These are phyloP conservation scores for Drosophila macrospina DNA, from an alignment of 2,888 invertebrate genomes.

Conservation along the genomic window DNA sequence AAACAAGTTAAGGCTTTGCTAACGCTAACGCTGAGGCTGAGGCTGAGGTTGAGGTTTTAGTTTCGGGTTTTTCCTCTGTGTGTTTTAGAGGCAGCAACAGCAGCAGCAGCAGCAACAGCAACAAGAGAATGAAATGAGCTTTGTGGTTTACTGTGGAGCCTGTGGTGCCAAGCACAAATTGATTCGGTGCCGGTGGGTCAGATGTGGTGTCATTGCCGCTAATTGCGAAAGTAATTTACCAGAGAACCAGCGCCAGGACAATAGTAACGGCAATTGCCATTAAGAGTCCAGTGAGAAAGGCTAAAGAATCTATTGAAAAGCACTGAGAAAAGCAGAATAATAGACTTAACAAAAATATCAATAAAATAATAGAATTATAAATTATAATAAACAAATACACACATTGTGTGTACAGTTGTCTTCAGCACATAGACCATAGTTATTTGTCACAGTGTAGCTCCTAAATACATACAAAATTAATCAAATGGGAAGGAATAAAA, in stretches of 20 bases:
- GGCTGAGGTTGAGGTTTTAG: slow-evolving; percentile 22
- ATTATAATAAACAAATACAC: neutral
- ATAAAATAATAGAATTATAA: too few relatives aligned
- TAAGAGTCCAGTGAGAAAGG: slow-evolving; percentile 41
- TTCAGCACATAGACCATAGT: neutral
- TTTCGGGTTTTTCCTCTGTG: slow-evolving; percentile 8
- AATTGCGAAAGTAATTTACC: slow-evolving; percentile 76
- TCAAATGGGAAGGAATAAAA: slow-evolving; percentile 35
- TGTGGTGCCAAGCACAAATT: slow-evolving; percentile 62
- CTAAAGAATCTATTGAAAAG: slow-evolving; percentile 16
- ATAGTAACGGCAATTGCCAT: slow-evolving; percentile 48
- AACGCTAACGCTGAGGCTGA: slow-evolving; percentile 28
- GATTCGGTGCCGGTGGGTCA: slow-evolving; percentile 54
- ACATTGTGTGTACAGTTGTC: too few relatives aligned
- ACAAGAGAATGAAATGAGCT: slow-evolving; percentile 61
- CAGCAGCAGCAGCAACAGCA: slow-evolving; percentile 24
- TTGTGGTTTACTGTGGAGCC: slow-evolving; percentile 41
- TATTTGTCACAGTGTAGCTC: slow-evolving; percentile 10
- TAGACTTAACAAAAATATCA: neutral
- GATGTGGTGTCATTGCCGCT: slow-evolving; percentile 45
- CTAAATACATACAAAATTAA: slow-evolving; percentile 65
- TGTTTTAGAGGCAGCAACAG: slow-evolving; percentile 20
- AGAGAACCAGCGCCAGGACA: slow-evolving; percentile 36
- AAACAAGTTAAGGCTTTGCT: slow-evolving; percentile 42
- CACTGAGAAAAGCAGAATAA: slow-evolving; percentile 21